Evolutionary conservation across 30 jellyfish, hydroid and myxozoan species (phyloP), one percentile per base, ranked within the genome.

Genomic region (Rhopilema esculentum): DNA sequence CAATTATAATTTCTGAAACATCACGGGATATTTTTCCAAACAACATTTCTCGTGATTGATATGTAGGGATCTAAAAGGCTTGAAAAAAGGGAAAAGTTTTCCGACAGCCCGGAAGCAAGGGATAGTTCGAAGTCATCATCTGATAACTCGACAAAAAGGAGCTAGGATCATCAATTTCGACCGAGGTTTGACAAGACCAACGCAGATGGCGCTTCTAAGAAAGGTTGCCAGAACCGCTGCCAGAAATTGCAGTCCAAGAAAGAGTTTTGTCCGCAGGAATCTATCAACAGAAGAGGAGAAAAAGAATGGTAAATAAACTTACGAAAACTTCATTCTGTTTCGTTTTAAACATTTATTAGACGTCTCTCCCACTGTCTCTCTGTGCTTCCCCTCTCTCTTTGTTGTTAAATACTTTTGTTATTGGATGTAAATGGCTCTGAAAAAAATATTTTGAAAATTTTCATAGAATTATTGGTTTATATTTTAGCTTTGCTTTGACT

Each of bases 261-360:
- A 40, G 57, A 12, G 9, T 2, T 40, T 40, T 2, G 12, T 40
- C 12, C 12, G 6, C 57, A 6, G 57, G 57, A 40, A 40, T 40
- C 19, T 33, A 17, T 73, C 84, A 12, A n/a, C 84, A 17, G 69
- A 16, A 24, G 84, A 40, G 12, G 84, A 31, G 1, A 73, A 17
- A 23, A 32, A 66, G 32, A 73, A 30, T 73, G 84, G 84, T 31
- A 48, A 0, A 4, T 16, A 33, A 48, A 1, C 49, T 21, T 21
- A 9, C 8, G 26, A 19, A 9, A 29, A 71, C 22, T 8, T 71
- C 24, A 23, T 2, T 28, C 6, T 28, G 18, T 71, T 61, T 8
- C 6, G 31, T 23, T 20, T 67, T 24, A 17, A 23, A 40, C 57
- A 40, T 40, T 40, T 40, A 12, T 2, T n/a, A n/a, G n/a, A n/a